These are phyloP conservation scores for Lepidocolaptes lacrymiger DNA, from an alignment of 2,797 vertebrate genomes.

Conservation along the genomic window DNA sequence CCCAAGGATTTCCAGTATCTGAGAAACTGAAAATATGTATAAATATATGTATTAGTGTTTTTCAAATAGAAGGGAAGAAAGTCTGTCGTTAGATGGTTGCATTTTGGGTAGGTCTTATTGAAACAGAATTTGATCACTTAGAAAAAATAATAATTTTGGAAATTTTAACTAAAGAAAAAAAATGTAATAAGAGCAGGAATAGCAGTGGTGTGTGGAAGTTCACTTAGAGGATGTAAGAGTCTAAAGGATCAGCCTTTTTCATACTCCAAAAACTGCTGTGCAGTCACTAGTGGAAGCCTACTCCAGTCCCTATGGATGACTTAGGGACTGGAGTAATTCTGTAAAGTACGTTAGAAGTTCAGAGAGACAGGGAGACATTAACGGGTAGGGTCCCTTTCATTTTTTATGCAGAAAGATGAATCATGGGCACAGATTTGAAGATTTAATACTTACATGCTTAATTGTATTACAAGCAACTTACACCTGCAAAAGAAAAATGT, in stretches of 20 bases:
- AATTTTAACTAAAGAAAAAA: not conserved
- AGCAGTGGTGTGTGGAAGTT: not conserved
- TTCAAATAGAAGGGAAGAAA: not conserved
- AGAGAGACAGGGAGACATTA: not conserved
- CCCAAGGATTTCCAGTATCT: not conserved
- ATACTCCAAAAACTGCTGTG: not conserved
- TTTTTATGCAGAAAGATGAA: not conserved
- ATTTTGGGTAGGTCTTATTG: not conserved
- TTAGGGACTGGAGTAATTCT: not conserved
- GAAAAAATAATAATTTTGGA: not conserved
- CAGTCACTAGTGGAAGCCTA: not conserved
- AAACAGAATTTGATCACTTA: not conserved
- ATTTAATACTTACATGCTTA: not conserved
- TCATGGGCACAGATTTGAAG: not conserved
- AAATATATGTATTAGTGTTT: not conserved
- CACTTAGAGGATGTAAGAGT: not conserved
- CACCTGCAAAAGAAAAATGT: conserved; percentile 26
- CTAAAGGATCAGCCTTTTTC: not conserved
- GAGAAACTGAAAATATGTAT: not conserved
- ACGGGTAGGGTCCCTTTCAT: not conserved
- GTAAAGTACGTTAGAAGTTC: not conserved
- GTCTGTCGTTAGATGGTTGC: not conserved
- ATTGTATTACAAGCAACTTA: not conserved
- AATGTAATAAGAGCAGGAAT: not conserved
- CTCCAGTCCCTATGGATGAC: not conserved